Evolutionary conservation across 92 coral and sea anemone species (phyloP), one percentile per base, ranked within the genome.

Genomic region (Paragorgia papillata): DNA sequence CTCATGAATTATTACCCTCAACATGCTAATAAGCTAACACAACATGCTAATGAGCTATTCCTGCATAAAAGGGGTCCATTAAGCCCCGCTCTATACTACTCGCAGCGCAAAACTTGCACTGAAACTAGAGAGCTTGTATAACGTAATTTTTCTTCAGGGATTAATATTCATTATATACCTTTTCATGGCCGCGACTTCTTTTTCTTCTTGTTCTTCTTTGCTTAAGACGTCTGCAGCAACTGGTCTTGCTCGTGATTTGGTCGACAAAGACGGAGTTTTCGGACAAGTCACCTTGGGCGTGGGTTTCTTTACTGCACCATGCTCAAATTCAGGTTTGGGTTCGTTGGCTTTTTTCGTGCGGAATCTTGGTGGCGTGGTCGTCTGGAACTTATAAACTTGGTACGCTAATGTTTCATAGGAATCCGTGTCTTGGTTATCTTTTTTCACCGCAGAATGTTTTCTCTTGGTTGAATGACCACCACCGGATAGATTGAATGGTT

Each of bases 341-440:
- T 87, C 92, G 28, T 89, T 91, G 60, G 83, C 81, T 0, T 62
- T 9, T 15, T 85, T 41, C n/a, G 86, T 79, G 0, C 90, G 91
- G 87, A 94, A 94, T 43, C 98, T 82, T 41, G 91, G 92, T 6
- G 98, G 98, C 0, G 98, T 94, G 33, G 82, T 75, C 43, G 71
- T 88, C 53, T 94, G 97, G 81, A 92, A 94, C 22, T 79, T 88
- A 64, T 89, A 94, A 48, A 90, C 88, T 29, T 79, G 89, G 19
- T 91, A 92, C 15, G 98, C 98, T 97, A 94, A 89, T 7, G 98
- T 82, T 18, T 88, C 85, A 35, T 86, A 94, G 0, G 83, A 81
- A n/a, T 82, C 93, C 17, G 86, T 66, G 0, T 82, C 79, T 50
- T 71, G 80, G 43, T 83, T 82, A 25, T 86, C 92, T 27, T 75